Evolutionary conservation across 2,888 invertebrate genomes (phyloP).

Genomic region (Limnephilus marmoratus): DNA sequence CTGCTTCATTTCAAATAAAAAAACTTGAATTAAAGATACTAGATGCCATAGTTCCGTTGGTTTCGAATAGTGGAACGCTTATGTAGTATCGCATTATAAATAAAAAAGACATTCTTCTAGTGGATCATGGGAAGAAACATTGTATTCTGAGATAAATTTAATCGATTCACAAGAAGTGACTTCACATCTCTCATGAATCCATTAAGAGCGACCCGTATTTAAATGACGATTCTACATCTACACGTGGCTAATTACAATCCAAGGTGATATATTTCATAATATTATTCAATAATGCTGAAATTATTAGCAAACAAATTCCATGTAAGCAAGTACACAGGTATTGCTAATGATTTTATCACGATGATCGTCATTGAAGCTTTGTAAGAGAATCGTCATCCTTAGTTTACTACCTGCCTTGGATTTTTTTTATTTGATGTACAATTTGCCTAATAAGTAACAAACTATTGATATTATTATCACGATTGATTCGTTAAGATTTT

Average conservation of each 20-base stretch:
- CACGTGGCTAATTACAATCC: not conserved
- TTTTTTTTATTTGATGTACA: not conserved
- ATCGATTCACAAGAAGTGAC: not conserved
- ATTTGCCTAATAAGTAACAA: not conserved
- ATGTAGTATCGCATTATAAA: too few species aligned
- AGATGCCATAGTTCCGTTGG: too few species aligned
- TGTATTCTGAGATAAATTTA: not conserved
- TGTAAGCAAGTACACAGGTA: not conserved
- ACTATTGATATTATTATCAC: slow-evolving; percentile 4
- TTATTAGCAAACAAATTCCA: not conserved
- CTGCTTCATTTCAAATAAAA: too few species aligned
- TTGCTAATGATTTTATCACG: slow-evolving; percentile 16
- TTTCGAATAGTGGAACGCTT: too few species aligned
- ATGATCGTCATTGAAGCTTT: not conserved
- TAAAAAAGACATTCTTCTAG: too few species aligned
- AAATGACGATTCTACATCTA: not conserved
- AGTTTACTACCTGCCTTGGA: not conserved
- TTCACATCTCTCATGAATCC: not conserved
- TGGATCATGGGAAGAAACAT: not conserved
- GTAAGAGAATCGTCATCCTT: not conserved
- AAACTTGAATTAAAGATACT: too few species aligned
- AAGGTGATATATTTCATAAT: slow-evolving; percentile 1
- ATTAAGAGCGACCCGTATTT: not conserved
- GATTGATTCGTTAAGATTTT: not conserved
- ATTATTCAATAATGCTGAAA: slow-evolving; percentile 3